phyloP scores from a whole-genome alignment of 2,888 invertebrate species.

The Ophion ventricosus region DNA sequence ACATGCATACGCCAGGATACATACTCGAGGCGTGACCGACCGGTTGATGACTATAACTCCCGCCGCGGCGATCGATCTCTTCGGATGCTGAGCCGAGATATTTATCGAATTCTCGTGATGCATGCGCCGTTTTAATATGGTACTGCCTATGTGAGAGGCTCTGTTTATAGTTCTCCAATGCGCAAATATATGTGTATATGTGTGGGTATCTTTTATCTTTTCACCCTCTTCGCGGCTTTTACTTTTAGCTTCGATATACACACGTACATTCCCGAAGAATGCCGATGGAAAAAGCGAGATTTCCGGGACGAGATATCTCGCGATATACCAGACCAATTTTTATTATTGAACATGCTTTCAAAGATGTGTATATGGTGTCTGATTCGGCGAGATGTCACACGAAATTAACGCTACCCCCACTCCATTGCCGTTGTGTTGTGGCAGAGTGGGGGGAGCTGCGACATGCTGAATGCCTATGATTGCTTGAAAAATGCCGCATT shows the following conservation, averaged over 20 bases:
- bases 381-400: too few relatives aligned
- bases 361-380: too few relatives aligned
- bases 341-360: too few relatives aligned
- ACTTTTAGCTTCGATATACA: slow-evolving; percentile 11
- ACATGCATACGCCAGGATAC: too few relatives aligned
- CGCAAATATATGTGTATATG: slow-evolving; percentile 3
- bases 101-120: slow-evolving; percentile 56
- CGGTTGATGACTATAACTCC: slow-evolving; percentile 50
- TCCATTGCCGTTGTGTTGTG: too few relatives aligned
- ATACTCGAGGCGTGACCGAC: slow-evolving; percentile 54
- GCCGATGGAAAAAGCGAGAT: slow-evolving; percentile 60
- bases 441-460: too few relatives aligned
- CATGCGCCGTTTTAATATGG: slow-evolving; percentile 46
- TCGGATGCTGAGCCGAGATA: slow-evolving; percentile 44
- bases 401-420: too few relatives aligned
- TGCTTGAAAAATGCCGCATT: too few relatives aligned
- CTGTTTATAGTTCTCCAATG: slow-evolving; percentile 8
- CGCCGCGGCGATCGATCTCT: slow-evolving; percentile 52
- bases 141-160: slow-evolving; percentile 11
- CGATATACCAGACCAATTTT: slow-evolving; percentile 48
- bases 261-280: slow-evolving; percentile 28
- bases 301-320: slow-evolving; percentile 55
- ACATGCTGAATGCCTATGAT: too few relatives aligned
- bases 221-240: slow-evolving; percentile 9
- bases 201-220: not conserved